Percentiles rank a stretch among this genome's conserved stretches.
Conservation (phyloP, 2,113 vertebrate genomes). For the mouse (Mus musculus) region DNA sequence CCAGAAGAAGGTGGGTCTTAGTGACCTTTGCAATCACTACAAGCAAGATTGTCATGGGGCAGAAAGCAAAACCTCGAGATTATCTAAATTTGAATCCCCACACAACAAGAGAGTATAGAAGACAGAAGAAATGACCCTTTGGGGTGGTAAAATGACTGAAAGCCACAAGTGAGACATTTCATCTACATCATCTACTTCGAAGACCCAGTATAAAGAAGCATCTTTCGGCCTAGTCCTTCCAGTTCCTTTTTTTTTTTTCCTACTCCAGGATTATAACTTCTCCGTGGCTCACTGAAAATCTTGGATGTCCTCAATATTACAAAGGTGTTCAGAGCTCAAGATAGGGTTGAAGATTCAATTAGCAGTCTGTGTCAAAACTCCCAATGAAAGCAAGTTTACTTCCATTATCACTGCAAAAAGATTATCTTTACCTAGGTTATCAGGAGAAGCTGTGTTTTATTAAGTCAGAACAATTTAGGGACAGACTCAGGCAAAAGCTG, state of each 20-base stretch:
- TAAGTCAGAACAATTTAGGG: neutral
- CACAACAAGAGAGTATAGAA: neutral
- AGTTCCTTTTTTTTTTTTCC: neutral
- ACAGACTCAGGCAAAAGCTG: neutral
- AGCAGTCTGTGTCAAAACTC: neutral
- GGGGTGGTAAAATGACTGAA: neutral
- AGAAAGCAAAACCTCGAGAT: slow-evolving; percentile 49
- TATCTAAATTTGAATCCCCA: neutral
- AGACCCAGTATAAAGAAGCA: neutral
- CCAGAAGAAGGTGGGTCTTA: neutral
- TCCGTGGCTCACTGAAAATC: neutral
- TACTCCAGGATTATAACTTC: neutral
- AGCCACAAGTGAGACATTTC: neutral
- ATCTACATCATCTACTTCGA: neutral
- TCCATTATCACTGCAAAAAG: neutral
- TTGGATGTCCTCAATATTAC: neutral
- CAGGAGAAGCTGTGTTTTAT: neutral
- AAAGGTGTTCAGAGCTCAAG: neutral
- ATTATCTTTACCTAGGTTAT: neutral
- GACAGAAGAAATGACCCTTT: neutral
- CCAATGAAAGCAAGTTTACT: neutral
- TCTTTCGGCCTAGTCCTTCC: neutral
- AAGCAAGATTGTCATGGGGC: neutral
- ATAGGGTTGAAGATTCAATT: neutral
- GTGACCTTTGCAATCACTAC: neutral